Conservation (phyloP, 2,888 invertebrate genomes). For the Archaeoteleia sp. region DNA sequence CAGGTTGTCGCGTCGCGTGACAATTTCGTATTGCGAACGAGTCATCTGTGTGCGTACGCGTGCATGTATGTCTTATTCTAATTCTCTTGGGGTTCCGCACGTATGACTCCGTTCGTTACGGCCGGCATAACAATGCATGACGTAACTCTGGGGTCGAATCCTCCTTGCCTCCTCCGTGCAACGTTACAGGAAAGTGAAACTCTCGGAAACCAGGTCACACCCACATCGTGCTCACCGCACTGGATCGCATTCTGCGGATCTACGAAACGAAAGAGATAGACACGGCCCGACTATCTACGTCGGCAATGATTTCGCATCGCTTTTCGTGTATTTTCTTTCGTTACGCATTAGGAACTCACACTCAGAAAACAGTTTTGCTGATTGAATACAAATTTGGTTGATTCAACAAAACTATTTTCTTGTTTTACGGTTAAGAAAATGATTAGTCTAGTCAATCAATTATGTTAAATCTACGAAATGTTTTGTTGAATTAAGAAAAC, state of each 20-base stretch:
- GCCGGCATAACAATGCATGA: conserved; percentile 72
- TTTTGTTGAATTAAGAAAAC: no score
- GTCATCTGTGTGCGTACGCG: conserved; percentile 22
- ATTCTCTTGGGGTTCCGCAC: conserved; percentile 67
- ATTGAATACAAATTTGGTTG: no score
- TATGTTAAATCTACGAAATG: no score
- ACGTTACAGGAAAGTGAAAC: conserved; percentile 75
- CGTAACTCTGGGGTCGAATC: conserved; percentile 69
- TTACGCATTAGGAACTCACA: no score
- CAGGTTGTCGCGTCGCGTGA: conserved; percentile 41
- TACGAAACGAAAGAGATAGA: conserved; percentile 53
- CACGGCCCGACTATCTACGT: conserved; percentile 41
- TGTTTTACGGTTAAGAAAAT: no score
- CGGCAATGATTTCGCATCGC: conserved; percentile 11
- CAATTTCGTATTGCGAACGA: conserved; percentile 40
- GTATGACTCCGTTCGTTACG: conserved; percentile 66
- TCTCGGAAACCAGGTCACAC: conserved; percentile 75
- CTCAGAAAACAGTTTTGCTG: no score
- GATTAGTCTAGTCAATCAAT: no score
- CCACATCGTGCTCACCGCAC: conserved; percentile 70
- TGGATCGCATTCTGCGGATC: conserved; percentile 56
- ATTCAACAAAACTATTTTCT: no score
- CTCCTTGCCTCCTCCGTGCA: conserved; percentile 69
- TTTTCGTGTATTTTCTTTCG: neutral
- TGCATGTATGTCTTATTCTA: conserved; percentile 59